phyloP scores from a whole-genome alignment of 2,113 vertebrate genomes.

The Coturnix japonica region DNA sequence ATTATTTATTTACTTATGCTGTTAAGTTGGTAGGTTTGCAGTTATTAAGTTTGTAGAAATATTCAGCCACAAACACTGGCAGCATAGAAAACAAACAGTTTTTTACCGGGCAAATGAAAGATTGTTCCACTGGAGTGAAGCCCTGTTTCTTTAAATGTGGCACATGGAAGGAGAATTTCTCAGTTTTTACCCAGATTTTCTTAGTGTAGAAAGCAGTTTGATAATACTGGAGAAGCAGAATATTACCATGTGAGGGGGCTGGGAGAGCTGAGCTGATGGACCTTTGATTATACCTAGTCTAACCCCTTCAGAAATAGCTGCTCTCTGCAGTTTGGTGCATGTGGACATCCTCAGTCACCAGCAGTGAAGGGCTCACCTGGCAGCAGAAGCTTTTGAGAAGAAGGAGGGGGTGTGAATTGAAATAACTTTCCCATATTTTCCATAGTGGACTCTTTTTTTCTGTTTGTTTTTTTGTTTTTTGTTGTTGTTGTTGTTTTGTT shows the following conservation, averaged over 20 bases:
- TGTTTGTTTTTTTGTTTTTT: too few species aligned
- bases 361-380: not conserved
- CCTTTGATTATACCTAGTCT: not conserved
- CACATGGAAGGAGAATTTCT: fast-evolving
- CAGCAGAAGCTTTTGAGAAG: not conserved
- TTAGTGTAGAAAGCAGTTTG: not conserved
- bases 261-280: not conserved
- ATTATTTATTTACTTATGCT: not conserved
- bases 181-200: not conserved
- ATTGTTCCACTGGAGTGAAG: not conserved
- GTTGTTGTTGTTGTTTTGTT: not conserved
- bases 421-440: not conserved
- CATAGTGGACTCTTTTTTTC: not conserved
- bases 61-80: not conserved
- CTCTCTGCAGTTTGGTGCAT: not conserved
- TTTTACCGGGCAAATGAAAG: not conserved
- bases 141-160: not conserved
- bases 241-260: not conserved
- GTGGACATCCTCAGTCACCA: not conserved
- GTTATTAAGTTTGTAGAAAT: not conserved
- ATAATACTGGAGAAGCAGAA: not conserved
- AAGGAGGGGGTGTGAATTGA: not conserved
- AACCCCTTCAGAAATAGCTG: not conserved
- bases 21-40: not conserved
- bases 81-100: not conserved